Conservation (phyloP, 2,113 vertebrate species). For the Athene noctua region DNA sequence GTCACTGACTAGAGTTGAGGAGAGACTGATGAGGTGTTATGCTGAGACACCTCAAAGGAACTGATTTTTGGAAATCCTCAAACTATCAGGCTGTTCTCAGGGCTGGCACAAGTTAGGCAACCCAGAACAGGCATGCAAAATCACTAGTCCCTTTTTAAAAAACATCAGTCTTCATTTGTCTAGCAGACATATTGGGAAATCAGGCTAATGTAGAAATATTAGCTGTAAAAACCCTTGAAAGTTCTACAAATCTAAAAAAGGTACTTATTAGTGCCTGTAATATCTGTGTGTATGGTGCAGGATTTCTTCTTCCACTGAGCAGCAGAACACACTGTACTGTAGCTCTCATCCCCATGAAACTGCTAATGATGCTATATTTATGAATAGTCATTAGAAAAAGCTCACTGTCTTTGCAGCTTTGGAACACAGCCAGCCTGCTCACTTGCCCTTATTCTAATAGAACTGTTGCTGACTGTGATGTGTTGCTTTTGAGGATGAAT, state of each 20-base stretch:
- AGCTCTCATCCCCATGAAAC: background rate
- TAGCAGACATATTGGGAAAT: conserved; percentile 9
- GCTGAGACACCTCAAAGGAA: conserved; percentile 20
- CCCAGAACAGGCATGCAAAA: background rate
- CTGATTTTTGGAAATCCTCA: conserved; percentile 49
- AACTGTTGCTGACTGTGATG: background rate
- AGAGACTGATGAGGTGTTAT: conserved; percentile 35
- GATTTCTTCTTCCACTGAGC: conserved; percentile 1
- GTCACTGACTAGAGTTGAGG: background rate
- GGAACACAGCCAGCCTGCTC: conserved; percentile 11
- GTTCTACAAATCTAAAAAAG: conserved; percentile 15
- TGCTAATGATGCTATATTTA: conserved; percentile 27
- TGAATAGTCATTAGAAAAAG: conserved; percentile 1
- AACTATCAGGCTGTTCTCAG: background rate
- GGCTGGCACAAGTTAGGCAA: background rate
- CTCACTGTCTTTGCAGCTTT: background rate
- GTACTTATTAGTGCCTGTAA: conserved; percentile 18
- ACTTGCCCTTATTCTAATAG: background rate
- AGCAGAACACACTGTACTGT: conserved; percentile 1
- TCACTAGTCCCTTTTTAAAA: conserved; percentile 40
- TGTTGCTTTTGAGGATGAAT: conserved; percentile 4
- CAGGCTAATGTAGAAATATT: conserved; percentile 53
- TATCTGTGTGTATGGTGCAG: background rate
- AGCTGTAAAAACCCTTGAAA: conserved; percentile 54
- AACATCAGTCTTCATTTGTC: conserved; percentile 16